Percentiles rank a stretch among this genome's conserved stretches.
phyloP scores from a whole-genome alignment of 2,113 vertebrate genomes.

The Peucedramus taeniatus region DNA sequence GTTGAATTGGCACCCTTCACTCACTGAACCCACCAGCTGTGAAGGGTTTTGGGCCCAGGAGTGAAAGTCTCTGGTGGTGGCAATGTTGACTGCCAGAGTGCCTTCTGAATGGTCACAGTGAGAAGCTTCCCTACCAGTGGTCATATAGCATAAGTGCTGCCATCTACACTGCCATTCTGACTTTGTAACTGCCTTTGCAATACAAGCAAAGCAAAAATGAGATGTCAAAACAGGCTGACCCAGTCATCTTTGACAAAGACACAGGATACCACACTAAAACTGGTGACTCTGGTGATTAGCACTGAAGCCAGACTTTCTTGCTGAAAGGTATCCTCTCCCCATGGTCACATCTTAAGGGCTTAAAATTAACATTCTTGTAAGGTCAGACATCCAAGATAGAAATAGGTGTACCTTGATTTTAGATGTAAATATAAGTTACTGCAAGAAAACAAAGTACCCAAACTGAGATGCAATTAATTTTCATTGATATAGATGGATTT shows the following conservation, averaged over 20 bases:
- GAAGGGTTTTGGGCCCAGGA: not conserved
- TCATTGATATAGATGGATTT: not conserved
- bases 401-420: not conserved
- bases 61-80: not conserved
- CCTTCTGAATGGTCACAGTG: not conserved
- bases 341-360: accelerated
- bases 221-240: not conserved
- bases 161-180: accelerated
- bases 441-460: not conserved
- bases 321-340: not conserved
- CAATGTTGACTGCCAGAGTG: not conserved
- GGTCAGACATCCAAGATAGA: not conserved
- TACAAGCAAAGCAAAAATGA: not conserved
- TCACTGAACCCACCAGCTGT: not conserved
- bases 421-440: not conserved
- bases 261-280: not conserved
- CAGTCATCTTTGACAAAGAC: not conserved
- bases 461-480: not conserved
- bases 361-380: not conserved
- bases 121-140: not conserved
- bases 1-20: accelerated
- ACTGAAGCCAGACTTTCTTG: not conserved
- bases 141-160: accelerated
- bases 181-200: not conserved
- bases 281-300: not conserved